Base-by-base conservation (phyloP, 2,113 vertebrate genomes). In the Rynchops niger region DNA sequence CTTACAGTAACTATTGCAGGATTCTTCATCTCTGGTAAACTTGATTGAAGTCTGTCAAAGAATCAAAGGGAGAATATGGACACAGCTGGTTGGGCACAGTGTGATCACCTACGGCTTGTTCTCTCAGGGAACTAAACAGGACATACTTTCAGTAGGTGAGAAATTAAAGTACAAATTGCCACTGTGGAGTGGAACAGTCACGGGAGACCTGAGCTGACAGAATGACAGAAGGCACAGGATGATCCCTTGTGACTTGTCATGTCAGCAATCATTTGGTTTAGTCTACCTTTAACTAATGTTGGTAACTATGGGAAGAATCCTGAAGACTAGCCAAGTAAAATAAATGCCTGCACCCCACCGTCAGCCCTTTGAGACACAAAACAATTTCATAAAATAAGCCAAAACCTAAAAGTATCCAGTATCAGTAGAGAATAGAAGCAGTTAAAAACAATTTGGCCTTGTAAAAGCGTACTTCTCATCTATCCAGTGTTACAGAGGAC, bases 331-430 rank as follows among this genome's bases (percentile, higher is more conserved):
- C 2, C 12, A 71, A 76, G 71, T 34, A 62, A 85, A 42, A 72
- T 1, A 34, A 62, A 59, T 50, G 1, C 9, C 20, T 19, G 45
- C 4, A 15, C 2, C 9, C 5, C 47, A 9, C 15, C 6, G 2
- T 9, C 42, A 43, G 12, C 5, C 36, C 23, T 90, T 66, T 62
- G 40, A 81, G 69, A 77, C 6, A 30, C 11, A 77, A 77, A 50
- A 26, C 66, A 53, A 62, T 85, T 90, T 82, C 40, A 23, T 73
- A 43, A 84, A 87, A 84, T 42, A 77, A 66, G 6, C 15, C 61
- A 30, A 81, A 93, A 12, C 6, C 30, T 56, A n/a, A 23, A 87
- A 88, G 27, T 36, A 62, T 49, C 21, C 19, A 14, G 5, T 45
- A 52, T 55, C 29, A 5, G 8, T 17, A 66, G 15, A 43, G 49